These are phyloP conservation scores for Hippopotamus amphibius DNA, from an alignment of 2,113 vertebrate genomes.

Conservation along the genomic window DNA sequence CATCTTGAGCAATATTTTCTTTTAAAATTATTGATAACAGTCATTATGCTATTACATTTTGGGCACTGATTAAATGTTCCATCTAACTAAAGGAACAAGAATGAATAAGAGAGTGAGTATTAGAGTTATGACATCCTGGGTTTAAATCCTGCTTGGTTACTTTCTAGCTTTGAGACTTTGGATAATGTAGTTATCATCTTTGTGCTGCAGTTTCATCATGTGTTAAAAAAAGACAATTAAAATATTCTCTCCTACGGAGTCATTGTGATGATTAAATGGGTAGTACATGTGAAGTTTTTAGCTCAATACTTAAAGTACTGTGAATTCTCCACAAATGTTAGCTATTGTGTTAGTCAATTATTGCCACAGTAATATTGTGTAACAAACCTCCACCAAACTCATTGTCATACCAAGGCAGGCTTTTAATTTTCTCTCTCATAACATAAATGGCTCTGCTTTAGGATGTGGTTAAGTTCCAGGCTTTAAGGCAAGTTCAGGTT, in stretches of 20 bases:
- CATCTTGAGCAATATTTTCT: slow-evolving; percentile 9
- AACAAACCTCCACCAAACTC: neutral
- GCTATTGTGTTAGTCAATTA: neutral
- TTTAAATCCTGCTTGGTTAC: neutral
- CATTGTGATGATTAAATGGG: neutral
- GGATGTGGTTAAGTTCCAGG: neutral
- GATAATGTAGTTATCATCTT: neutral
- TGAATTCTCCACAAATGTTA: slow-evolving; percentile 53
- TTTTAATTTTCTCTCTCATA: slow-evolving; percentile 17
- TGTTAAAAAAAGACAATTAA: slow-evolving; percentile 16
- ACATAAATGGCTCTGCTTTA: neutral
- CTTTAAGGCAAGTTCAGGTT: neutral
- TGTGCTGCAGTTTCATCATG: neutral
- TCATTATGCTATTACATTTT: neutral
- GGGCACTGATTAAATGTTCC: neutral
- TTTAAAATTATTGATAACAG: neutral
- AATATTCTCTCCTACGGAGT: neutral
- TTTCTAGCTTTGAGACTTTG: slow-evolving; percentile 12
- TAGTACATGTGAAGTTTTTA: neutral
- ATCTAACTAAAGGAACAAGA: neutral
- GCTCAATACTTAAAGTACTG: neutral
- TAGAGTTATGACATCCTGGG: neutral
- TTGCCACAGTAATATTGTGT: neutral
- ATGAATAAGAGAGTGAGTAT: neutral
- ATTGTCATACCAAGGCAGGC: neutral